Evolutionary conservation across 2,888 invertebrate species (phyloP).

Genomic region (Falcaria lacertinaria): DNA sequence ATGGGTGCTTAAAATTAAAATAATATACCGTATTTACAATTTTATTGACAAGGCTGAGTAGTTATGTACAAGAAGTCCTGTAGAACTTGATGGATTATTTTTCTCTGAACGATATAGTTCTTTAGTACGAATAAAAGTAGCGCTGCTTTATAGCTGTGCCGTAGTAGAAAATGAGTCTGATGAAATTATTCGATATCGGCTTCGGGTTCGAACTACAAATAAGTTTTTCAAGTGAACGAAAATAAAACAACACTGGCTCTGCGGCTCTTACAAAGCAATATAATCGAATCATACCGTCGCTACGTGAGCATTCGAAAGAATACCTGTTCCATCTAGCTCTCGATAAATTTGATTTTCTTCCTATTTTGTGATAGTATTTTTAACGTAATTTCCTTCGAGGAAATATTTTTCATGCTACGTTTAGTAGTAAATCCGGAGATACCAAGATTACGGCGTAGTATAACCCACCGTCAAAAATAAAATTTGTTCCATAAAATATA

Average conservation of each 20-base stretch:
- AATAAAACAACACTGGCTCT: conserved; percentile 10
- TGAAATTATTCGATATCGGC: conserved; percentile 23
- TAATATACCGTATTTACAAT: too few species aligned
- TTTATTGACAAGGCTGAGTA: too few species aligned
- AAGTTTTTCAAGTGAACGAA: conserved; percentile 22
- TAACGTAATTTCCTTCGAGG: conserved; percentile 23
- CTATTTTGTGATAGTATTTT: conserved; percentile 28
- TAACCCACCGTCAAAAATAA: conserved; percentile 22
- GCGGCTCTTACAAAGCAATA: conserved; percentile 9
- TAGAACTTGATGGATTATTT: too few species aligned
- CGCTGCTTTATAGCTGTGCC: conserved; percentile 10
- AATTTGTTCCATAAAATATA: conserved; percentile 14
- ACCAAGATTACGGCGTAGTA: conserved; percentile 25
- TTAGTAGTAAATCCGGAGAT: conserved; percentile 30
- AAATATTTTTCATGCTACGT: conserved; percentile 17
- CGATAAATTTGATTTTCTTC: conserved; percentile 21
- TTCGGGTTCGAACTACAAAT: conserved; percentile 13
- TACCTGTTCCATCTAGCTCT: conserved; percentile 26
- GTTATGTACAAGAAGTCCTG: too few species aligned
- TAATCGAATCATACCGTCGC: conserved; percentile 29
- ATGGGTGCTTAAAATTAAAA: too few species aligned
- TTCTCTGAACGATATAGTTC: not conserved
- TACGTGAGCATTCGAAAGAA: conserved; percentile 20
- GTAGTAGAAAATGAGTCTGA: conserved; percentile 14
- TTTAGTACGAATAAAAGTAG: conserved; percentile 13